Percentiles rank a stretch among this genome's conserved stretches.
Evolutionary conservation across 37 sponge, comb jelly and placozoan genomes (phyloP).

Genomic region (Cliona cf. orientalis): DNA sequence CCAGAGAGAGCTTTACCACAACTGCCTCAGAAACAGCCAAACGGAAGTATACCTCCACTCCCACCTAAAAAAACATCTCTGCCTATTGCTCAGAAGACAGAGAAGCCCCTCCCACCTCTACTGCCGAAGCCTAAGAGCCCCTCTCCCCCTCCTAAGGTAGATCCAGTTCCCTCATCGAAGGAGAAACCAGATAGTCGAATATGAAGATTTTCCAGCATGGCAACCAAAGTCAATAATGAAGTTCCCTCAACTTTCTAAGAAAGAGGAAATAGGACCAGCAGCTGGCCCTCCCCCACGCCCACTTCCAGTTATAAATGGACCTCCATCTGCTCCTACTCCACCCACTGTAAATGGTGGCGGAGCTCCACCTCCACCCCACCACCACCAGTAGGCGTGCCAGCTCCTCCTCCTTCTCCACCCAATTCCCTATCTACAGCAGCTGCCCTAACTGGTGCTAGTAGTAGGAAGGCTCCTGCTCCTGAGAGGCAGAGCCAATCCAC

Average conservation of each 20-base stretch:
- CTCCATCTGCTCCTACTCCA: slow-evolving; percentile 21
- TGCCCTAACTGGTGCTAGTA: too few relatives aligned
- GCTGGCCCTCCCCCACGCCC: slow-evolving; percentile 3
- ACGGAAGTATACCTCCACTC: background rate
- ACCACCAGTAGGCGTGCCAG: slow-evolving; percentile 4
- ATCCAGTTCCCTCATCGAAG: background rate
- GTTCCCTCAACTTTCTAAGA: slow-evolving; percentile 9
- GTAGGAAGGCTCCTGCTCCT: too few relatives aligned
- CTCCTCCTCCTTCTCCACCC: background rate
- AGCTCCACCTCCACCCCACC: slow-evolving; percentile 44
- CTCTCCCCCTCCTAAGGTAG: background rate
- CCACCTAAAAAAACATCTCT: slow-evolving; percentile 12
- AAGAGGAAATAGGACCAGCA: background rate
- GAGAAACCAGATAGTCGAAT: background rate
- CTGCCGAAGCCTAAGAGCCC: slow-evolving; percentile 15
- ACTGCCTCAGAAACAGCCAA: too few relatives aligned
- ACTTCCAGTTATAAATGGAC: slow-evolving; percentile 7
- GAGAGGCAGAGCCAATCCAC: too few relatives aligned
- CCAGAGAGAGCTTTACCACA: background rate
- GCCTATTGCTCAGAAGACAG: slow-evolving; percentile 6
- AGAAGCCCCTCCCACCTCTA: slow-evolving; percentile 21
- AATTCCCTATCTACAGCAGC: background rate
- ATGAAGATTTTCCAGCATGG: background rate
- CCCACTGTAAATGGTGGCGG: background rate
- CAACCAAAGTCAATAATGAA: background rate